phyloP scores from a whole-genome alignment of 2,113 vertebrate genomes.

The Amazona guildingii region DNA sequence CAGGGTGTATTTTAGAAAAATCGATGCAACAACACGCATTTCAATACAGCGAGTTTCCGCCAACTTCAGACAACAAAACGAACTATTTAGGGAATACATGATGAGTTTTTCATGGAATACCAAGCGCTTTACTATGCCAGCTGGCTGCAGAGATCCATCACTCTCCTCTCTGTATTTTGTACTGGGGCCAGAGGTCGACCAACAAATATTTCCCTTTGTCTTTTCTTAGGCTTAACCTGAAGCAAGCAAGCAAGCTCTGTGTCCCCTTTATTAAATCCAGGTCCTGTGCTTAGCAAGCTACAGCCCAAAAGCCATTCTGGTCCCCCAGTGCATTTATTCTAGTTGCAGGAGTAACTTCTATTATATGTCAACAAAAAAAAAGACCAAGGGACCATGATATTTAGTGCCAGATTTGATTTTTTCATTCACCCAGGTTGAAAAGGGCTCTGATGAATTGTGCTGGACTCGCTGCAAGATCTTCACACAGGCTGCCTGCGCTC shows the following conservation, averaged over 20 bases:
- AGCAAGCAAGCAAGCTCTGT: neutral
- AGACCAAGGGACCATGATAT: neutral
- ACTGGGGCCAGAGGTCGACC: conserved; percentile 61
- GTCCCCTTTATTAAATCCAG: neutral
- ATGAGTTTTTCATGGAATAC: conserved; percentile 72
- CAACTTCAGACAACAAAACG: conserved; percentile 85
- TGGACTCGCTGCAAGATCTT: neutral
- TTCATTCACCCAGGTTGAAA: neutral
- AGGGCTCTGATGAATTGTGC: neutral
- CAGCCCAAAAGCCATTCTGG: neutral
- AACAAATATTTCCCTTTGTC: conserved; percentile 60
- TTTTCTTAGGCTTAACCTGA: conserved; percentile 1
- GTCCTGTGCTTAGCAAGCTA: neutral
- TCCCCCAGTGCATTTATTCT: neutral
- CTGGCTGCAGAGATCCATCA: conserved; percentile 69
- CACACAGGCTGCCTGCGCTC: neutral
- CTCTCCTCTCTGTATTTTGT: conserved; percentile 70
- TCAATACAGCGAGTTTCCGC: conserved; percentile 80
- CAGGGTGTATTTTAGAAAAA: conserved; percentile 87
- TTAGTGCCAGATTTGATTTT: neutral
- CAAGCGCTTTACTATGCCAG: conserved; percentile 57
- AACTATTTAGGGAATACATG: conserved; percentile 83
- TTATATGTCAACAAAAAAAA: neutral
- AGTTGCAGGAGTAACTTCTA: neutral
- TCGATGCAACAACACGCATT: conserved; percentile 85